Base-by-base conservation (phyloP, 2,888 invertebrate genomes). In the Agrochola circellaris region DNA sequence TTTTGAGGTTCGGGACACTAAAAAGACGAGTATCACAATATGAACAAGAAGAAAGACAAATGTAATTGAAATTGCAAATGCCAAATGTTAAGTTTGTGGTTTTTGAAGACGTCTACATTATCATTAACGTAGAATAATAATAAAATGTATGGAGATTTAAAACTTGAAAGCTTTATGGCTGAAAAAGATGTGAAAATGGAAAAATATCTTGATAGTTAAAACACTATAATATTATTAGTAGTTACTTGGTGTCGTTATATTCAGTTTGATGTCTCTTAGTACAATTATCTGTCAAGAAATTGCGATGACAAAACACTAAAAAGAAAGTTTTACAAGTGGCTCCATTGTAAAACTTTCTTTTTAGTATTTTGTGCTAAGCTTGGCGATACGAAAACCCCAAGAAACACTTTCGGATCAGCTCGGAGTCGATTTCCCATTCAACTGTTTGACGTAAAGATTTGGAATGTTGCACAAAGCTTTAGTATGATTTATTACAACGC, bases 61-160 rank as follows among this genome's bases (percentile, higher is more conserved):
- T 81, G 15, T 70, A 82, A 85, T 83, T 85, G 86, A 83, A 83
- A 85, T 77, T 75, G 75, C 74, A 69, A 87, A 77, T 73, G 81
- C 76, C 73, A 76, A 84, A 77, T 85, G 67, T 34, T 85, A 83
- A 85, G 77, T 77, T 81, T 81, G 77, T 81, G 86, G 86, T 69
- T 85, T 83, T 71, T 60, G 51, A 85, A 73, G 86, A 83, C 73
- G 42, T 73, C 64, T 64, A 45, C 75, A 75, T 73, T 75, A 73
- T 73, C 60, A 71, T 85, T 82, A 76, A 51, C 17, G 42, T 42
- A 26, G 30, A 77, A 56, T n/a, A 77, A 60, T 30, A 62, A n/a
- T 56, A 54, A 34, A 66, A 81, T 66, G 34, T 71, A 45, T 61
- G 20, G 7, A 20, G 13, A 3, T 13, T 45, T 66, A 30, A 42